Evolutionary conservation across 2,888 invertebrate genomes (phyloP).

Genomic region (Coronaproctus castanopsis): DNA sequence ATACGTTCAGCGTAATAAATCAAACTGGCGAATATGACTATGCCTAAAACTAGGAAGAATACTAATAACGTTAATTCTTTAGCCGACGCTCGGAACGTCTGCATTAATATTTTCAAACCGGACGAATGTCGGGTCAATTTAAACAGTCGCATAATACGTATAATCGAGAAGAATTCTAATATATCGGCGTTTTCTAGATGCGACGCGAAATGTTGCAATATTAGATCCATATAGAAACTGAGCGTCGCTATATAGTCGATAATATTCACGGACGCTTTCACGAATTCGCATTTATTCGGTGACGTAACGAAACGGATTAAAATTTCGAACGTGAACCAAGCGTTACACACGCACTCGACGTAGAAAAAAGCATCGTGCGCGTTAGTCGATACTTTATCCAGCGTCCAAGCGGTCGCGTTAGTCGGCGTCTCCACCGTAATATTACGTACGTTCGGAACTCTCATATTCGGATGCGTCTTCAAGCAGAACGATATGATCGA

Average conservation of each 20-base stretch:
- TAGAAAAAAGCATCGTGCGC: slow-evolving; percentile 95
- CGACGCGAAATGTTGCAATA: slow-evolving; percentile 70
- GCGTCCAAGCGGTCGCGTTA: slow-evolving; percentile 54
- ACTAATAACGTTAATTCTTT: slow-evolving; percentile 89
- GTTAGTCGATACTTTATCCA: slow-evolving; percentile 82
- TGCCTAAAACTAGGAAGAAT: slow-evolving; percentile 93
- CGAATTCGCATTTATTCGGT: slow-evolving; percentile 71
- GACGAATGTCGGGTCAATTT: slow-evolving; percentile 93
- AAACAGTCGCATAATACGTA: slow-evolving; percentile 91
- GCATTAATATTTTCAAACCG: slow-evolving; percentile 93
- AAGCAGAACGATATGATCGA: slow-evolving; percentile 98
- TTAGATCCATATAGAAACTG: slow-evolving; percentile 89
- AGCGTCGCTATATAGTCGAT: slow-evolving; percentile 98
- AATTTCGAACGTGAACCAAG: slow-evolving; percentile 98
- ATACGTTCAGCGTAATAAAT: slow-evolving; percentile 96
- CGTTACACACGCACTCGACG: slow-evolving; percentile 94
- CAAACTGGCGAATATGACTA: slow-evolving; percentile 92
- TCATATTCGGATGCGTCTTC: slow-evolving; percentile 97
- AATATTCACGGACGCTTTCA: slow-evolving; percentile 90
- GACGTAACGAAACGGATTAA: slow-evolving; percentile 77
- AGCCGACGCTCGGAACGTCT: slow-evolving; percentile 90
- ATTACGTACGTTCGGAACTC: slow-evolving; percentile 71
- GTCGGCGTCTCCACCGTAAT: slow-evolving; percentile 54
- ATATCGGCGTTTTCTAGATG: slow-evolving; percentile 88
- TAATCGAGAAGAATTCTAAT: slow-evolving; percentile 92